A percentile compares a stretch with the other conserved stretches of the same genome.
Evolutionary conservation across 2,797 vertebrate species (phyloP).

Genomic region (Carapus acus): DNA sequence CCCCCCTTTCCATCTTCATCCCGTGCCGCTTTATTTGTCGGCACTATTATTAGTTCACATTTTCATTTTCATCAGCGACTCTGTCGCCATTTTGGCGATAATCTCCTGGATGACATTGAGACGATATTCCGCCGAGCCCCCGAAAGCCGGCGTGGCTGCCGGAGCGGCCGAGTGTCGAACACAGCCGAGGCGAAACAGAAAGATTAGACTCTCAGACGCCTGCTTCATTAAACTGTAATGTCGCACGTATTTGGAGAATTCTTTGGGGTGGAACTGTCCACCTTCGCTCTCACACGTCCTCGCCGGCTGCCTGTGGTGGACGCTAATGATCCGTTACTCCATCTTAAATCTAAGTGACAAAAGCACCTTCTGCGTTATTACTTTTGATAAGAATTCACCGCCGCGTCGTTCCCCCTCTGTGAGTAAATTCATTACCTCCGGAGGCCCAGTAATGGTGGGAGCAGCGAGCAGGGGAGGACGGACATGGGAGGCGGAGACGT

Average conservation of each 20-base stretch:
- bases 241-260: conserved; percentile 56
- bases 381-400: conserved; percentile 41
- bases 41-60: conserved; percentile 56
- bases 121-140: conserved; percentile 47
- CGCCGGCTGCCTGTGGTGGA: conserved; percentile 39
- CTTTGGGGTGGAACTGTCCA: conserved; percentile 53
- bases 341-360: conserved; percentile 63
- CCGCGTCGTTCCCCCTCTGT: conserved; percentile 39
- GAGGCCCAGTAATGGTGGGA: conserved; percentile 46
- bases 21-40: conserved; percentile 45
- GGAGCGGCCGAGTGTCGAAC: conserved; percentile 48
- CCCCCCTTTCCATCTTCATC: conserved; percentile 27
- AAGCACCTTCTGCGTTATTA: conserved; percentile 62
- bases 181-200: conserved; percentile 38
- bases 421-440: conserved; percentile 42
- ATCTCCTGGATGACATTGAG: conserved; percentile 61
- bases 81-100: conserved; percentile 47
- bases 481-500: conserved; percentile 28
- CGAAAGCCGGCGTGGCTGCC: conserved; percentile 23
- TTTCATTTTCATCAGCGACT: conserved; percentile 53
- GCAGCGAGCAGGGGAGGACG: conserved; percentile 21
- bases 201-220: conserved; percentile 55
- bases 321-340: conserved; percentile 63
- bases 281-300: conserved; percentile 51
- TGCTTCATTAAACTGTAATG: conserved; percentile 61